These are phyloP conservation scores for Anorthoa munda DNA, from an alignment of 2,888 invertebrate genomes.

Conservation along the genomic window DNA sequence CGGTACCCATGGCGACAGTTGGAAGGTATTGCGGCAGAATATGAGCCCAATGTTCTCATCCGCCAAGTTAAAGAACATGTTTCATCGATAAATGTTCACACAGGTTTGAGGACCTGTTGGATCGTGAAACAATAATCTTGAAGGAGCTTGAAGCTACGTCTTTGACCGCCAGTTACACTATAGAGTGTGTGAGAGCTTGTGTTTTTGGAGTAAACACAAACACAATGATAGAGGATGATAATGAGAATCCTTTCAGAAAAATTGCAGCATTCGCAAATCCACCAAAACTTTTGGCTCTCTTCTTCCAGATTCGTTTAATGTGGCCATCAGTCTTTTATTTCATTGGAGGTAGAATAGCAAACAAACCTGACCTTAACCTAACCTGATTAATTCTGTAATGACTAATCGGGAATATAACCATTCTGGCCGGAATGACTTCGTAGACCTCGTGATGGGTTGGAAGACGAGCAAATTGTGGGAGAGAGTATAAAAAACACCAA, in stretches of 20 bases:
- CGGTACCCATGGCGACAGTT: conserved; percentile 54
- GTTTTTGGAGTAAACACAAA: conserved; percentile 50
- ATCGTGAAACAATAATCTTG: conserved; percentile 43
- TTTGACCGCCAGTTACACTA: conserved; percentile 57
- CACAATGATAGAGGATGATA: conserved; percentile 43
- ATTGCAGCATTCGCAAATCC: conserved; percentile 10
- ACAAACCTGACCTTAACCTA: no score
- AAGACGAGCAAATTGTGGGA: conserved; percentile 67
- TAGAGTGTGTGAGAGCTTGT: conserved; percentile 61
- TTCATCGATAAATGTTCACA: conserved; percentile 60
- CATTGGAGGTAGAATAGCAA: conserved; percentile 22
- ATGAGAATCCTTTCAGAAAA: conserved; percentile 38
- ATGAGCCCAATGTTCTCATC: conserved; percentile 66
- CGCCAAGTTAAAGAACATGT: conserved; percentile 67
- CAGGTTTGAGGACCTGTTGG: conserved; percentile 52
- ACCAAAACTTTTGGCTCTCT: neutral
- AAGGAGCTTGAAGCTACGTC: conserved; percentile 41
- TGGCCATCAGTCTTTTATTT: conserved; percentile 52
- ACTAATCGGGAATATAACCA: conserved; percentile 48
- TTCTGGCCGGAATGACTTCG: conserved; percentile 65
- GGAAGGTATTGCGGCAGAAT: conserved; percentile 65
- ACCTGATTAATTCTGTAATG: conserved; percentile 58
- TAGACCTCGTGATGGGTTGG: conserved; percentile 60
- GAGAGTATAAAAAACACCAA: conserved; percentile 66
- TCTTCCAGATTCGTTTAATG: conserved; percentile 26